Evolutionary conservation across 2,113 vertebrate genomes (phyloP), one percentile per base, ranked within the genome.

Genomic region (Cyphomyrus discorhynchus): DNA sequence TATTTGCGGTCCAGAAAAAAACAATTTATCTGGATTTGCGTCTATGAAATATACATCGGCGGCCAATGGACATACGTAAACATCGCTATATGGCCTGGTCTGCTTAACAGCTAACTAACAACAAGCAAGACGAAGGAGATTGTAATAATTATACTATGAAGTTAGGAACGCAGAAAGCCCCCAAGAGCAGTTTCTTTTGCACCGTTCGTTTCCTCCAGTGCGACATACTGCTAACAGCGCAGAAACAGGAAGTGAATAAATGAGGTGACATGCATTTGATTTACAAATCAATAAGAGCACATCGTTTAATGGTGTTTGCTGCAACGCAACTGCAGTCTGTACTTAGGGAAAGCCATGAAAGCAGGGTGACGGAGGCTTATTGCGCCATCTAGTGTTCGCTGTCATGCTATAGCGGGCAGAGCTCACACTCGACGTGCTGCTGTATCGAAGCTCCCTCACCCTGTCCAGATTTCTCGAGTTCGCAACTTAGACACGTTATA

Each of bases 121-220:
- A 94, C 70, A 89, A 82, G 90, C 8, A 39, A 70, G 50, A 74
- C 9, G 84, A 89, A 90, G 53, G 49, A 90, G 45, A 91, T 91
- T 89, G 90, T 89, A 89, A 93, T 92, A 84, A 90, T 90, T 85
- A 89, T 42, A 89, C 74, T 90, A 39, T 35, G 50, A 35, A 21
- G 50, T 21, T 53, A 53, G 45, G 15, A 53, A 35, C 50, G 50
- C 24, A 35, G 27, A 87, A 87, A 39, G 5, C 11, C 13, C 6
- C 27, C 15, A 56, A 53, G 27, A 39, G 50, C 27, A 6, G 45
- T 17, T 80, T 80, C 31, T 42, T 70, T 35, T 80, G 74, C 74
- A 80, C 74, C 74, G 35, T 42, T 80, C 35, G 74, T 80, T 80
- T 80, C 74, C 74, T 80, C 35, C 74, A 39, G 17, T 80, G 74